Percentiles rank a stretch among this genome's conserved stretches.
Conservation (phyloP, 2,113 vertebrate genomes). For the Charadrius vociferus region DNA sequence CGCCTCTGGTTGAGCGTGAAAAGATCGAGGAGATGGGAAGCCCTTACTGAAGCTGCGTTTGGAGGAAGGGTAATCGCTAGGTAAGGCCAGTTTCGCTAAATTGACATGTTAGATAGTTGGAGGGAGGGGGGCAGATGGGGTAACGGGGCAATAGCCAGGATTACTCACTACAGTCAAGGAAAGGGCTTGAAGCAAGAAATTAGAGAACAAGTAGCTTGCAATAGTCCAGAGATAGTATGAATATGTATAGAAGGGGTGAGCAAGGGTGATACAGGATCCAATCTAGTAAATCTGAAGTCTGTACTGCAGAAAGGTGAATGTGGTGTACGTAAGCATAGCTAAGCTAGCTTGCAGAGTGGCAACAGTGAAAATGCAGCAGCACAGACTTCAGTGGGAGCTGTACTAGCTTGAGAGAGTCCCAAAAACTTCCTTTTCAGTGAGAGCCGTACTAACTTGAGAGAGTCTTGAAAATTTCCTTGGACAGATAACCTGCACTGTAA, state of each 20-base stretch:
- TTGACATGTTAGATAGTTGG: not conserved
- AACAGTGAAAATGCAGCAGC: not conserved
- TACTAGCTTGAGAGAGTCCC: not conserved
- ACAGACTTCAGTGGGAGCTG: not conserved
- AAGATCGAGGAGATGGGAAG: not conserved
- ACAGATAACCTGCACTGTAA: slow-evolving; percentile 19
- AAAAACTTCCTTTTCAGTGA: not conserved
- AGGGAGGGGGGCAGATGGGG: not conserved
- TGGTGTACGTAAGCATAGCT: not conserved
- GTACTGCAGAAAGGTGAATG: not conserved
- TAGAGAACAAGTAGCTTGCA: not conserved
- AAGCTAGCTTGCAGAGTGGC: not conserved
- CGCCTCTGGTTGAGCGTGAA: not conserved
- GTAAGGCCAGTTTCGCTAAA: not conserved
- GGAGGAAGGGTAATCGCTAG: not conserved
- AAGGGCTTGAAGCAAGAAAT: not conserved
- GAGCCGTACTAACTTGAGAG: not conserved
- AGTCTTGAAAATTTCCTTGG: not conserved
- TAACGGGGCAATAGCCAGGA: not conserved
- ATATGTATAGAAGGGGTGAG: not conserved
- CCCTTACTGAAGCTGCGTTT: not conserved
- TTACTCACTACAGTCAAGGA: not conserved
- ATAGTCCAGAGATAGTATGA: not conserved
- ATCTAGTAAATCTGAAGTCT: not conserved
- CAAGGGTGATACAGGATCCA: not conserved